A percentile compares a stretch with the other conserved stretches of the same genome.
phyloP scores from a whole-genome alignment of 2,113 vertebrate genomes.

The Rafetus swinhoei region DNA sequence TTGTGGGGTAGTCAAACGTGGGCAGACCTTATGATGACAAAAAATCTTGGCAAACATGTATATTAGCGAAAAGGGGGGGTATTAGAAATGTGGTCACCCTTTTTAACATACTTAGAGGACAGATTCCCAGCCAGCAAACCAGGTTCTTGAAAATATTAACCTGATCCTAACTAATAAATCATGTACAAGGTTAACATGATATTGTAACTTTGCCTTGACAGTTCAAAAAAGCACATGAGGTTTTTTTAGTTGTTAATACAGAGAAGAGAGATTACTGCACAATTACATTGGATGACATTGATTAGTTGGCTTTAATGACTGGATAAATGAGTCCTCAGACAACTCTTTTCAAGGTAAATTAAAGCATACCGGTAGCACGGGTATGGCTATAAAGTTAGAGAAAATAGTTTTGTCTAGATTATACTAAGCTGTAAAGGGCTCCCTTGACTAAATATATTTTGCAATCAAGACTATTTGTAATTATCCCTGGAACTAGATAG shows the following conservation, averaged over 20 bases:
- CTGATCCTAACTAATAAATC: too few relatives aligned
- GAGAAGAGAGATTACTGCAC: slow-evolving; percentile 76
- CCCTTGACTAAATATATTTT: background rate
- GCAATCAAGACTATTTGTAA: background rate
- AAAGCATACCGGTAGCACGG: slow-evolving; percentile 80
- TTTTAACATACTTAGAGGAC: too few relatives aligned
- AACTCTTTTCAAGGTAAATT: slow-evolving; percentile 80
- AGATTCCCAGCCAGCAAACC: too few relatives aligned
- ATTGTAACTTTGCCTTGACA: too few relatives aligned
- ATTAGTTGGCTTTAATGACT: slow-evolving; percentile 78
- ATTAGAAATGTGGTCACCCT: too few relatives aligned
- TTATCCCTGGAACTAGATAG: background rate
- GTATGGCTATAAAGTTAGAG: slow-evolving; percentile 80
- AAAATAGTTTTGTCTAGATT: slow-evolving; percentile 70
- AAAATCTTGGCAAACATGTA: too few relatives aligned
- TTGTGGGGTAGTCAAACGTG: too few relatives aligned
- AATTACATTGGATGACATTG: slow-evolving; percentile 69
- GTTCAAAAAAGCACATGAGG: background rate
- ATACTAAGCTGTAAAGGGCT: slow-evolving; percentile 76
- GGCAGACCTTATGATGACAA: too few relatives aligned
- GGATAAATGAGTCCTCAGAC: slow-evolving; percentile 77
- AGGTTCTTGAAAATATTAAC: too few relatives aligned
- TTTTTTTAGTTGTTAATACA: slow-evolving; percentile 32
- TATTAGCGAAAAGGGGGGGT: too few relatives aligned
- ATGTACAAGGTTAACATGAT: too few relatives aligned